Conservation (phyloP, 2,113 vertebrate species). For the Heterocephalus glaber region DNA sequence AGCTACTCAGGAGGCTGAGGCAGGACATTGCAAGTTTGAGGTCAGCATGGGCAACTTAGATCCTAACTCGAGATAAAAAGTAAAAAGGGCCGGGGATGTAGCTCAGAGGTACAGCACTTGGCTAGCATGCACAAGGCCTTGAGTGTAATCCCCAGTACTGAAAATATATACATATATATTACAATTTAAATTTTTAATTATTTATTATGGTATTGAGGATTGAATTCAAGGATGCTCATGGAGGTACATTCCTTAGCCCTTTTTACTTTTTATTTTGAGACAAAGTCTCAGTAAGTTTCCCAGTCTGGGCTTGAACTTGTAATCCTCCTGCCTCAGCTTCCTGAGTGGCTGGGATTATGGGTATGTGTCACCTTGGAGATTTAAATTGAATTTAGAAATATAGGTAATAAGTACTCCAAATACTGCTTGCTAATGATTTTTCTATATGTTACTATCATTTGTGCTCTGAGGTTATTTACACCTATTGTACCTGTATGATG, state of each 20-base stretch:
- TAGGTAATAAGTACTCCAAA: not conserved
- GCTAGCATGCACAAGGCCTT: not conserved
- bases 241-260: not conserved
- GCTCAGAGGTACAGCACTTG: not conserved
- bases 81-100: not conserved
- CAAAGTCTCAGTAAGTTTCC: not conserved
- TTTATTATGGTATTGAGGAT: not conserved
- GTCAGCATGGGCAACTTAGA: not conserved
- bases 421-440: not conserved
- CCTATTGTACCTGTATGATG: not conserved
- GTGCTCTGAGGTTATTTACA: not conserved
- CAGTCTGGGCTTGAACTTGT: not conserved
- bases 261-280: not conserved
- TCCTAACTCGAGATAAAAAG: not conserved
- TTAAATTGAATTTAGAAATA: slow-evolving; percentile 26
- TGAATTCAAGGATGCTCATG: not conserved
- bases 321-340: not conserved
- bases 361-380: not conserved
- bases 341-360: not conserved
- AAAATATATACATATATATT: not conserved
- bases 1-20: not conserved
- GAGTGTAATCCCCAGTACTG: not conserved
- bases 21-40: not conserved
- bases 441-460: not conserved
- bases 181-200: not conserved